These are phyloP conservation scores for Lasioglossum malachurum DNA, from an alignment of 2,888 invertebrate species.

Conservation along the genomic window DNA sequence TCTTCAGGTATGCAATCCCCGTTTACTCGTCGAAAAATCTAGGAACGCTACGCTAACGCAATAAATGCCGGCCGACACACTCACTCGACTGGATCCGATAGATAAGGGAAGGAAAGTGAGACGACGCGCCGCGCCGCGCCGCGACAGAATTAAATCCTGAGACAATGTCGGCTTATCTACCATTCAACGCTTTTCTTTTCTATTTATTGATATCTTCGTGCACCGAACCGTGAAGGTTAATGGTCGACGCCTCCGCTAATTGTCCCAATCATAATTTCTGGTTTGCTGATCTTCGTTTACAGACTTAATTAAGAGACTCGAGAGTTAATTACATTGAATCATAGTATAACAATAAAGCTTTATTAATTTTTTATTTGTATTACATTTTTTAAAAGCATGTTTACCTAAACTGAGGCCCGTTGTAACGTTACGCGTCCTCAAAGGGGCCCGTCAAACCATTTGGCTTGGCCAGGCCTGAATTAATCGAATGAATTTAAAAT, in stretches of 20 bases:
- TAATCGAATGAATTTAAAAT: not conserved
- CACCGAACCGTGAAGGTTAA: not conserved
- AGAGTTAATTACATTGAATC: too few relatives aligned
- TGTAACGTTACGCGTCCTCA: too few relatives aligned
- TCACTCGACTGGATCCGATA: constrained; percentile 5
- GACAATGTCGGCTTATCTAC: constrained; percentile 5
- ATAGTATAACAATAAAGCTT: too few relatives aligned
- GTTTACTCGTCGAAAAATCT: constrained; percentile 39
- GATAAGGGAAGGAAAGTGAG: constrained; percentile 37
- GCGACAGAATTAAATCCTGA: not conserved
- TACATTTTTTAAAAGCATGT: too few relatives aligned
- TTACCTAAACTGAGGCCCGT: too few relatives aligned
- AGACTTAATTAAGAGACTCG: not conserved
- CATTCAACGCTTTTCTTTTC: not conserved
- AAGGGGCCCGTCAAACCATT: too few relatives aligned
- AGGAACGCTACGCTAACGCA: constrained; percentile 13
- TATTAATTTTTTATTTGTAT: too few relatives aligned
- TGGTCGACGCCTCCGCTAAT: not conserved
- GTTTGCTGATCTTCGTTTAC: not conserved
- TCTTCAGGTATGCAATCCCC: constrained; percentile 43
- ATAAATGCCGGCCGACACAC: constrained; percentile 12
- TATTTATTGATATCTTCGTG: not conserved
- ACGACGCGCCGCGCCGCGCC: constrained; percentile 12
- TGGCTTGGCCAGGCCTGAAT: too few relatives aligned
- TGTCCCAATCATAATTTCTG: not conserved